These are phyloP conservation scores for Oithona nana DNA, from an alignment of 2,888 invertebrate species.

Conservation along the genomic window DNA sequence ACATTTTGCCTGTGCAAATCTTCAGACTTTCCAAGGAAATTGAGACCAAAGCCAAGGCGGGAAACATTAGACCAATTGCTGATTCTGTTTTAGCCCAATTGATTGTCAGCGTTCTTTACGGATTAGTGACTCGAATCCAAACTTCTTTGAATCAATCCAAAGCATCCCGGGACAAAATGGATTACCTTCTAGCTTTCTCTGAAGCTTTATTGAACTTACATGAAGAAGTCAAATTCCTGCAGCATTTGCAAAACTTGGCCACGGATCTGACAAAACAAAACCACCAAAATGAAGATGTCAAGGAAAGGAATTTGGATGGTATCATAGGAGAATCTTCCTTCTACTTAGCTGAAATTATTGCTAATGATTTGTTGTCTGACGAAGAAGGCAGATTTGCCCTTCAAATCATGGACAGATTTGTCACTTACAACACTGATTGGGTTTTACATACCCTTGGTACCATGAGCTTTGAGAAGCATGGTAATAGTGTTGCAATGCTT, in stretches of 20 bases:
- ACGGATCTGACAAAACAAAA: neutral
- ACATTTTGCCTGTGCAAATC: neutral
- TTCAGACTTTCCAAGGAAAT: neutral
- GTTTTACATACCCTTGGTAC: neutral
- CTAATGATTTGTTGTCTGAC: neutral
- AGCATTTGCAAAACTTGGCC: neutral
- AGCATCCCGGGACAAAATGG: neutral
- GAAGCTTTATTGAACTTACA: neutral
- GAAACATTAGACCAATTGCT: neutral
- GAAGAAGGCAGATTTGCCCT: neutral
- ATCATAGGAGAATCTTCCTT: neutral
- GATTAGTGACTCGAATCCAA: neutral
- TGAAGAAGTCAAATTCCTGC: neutral
- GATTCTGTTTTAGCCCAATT: conserved; percentile 1
- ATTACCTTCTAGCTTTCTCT: conserved; percentile 2
- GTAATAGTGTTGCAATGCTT: neutral
- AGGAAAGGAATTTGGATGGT: neutral
- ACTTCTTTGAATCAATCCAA: neutral
- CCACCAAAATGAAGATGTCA: neutral
- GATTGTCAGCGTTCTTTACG: conserved; percentile 5
- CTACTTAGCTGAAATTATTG: neutral
- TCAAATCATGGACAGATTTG: neutral
- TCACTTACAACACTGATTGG: conserved; percentile 11
- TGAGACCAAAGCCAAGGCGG: neutral
- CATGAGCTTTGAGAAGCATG: neutral